Evolutionary conservation across 2,797 vertebrate species (phyloP).

Genomic region (Aulostomus chinensis): DNA sequence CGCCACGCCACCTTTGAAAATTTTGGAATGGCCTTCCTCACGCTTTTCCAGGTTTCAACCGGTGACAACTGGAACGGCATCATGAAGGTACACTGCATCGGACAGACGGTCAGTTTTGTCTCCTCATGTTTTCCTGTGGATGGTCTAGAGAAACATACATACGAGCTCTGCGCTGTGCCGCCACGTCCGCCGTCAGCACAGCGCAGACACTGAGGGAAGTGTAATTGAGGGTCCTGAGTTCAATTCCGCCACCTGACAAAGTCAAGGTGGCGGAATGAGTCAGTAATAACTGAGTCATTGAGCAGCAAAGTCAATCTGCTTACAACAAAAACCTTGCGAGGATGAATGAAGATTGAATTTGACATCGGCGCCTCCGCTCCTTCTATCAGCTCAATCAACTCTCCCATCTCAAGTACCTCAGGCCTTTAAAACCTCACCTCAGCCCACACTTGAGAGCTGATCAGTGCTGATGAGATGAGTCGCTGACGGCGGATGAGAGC

Average conservation of each 20-base stretch:
- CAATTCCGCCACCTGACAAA: not conserved
- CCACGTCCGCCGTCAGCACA: too few species aligned
- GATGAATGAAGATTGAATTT: conserved; percentile 17
- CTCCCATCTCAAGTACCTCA: conserved; percentile 29
- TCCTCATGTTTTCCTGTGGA: not conserved
- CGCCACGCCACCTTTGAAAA: conserved; percentile 96
- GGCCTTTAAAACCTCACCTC: conserved; percentile 10
- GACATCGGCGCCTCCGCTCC: conserved; percentile 7
- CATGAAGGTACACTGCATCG: conserved; percentile 87
- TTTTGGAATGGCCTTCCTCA: conserved; percentile 98
- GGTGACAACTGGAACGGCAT: conserved; percentile 99
- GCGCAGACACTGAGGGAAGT: not conserved
- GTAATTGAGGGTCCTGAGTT: conserved; percentile 20
- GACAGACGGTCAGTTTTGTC: not conserved
- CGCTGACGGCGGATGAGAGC: conserved; percentile 7
- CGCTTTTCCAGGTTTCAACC: conserved; percentile 95
- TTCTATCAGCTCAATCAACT: conserved; percentile 16
- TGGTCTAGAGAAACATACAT: not conserved
- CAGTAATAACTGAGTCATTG: not conserved
- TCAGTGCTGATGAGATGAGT: conserved; percentile 30
- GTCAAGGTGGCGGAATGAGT: not conserved
- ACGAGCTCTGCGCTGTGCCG: too few species aligned
- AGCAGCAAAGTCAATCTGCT: conserved; percentile 1
- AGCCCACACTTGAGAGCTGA: conserved; percentile 4
- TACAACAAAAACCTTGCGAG: not conserved